A percentile compares a stretch with the other conserved stretches of the same genome.
phyloP scores from a whole-genome alignment of 2,797 vertebrate species.

The Aeoliscus strigatus region DNA sequence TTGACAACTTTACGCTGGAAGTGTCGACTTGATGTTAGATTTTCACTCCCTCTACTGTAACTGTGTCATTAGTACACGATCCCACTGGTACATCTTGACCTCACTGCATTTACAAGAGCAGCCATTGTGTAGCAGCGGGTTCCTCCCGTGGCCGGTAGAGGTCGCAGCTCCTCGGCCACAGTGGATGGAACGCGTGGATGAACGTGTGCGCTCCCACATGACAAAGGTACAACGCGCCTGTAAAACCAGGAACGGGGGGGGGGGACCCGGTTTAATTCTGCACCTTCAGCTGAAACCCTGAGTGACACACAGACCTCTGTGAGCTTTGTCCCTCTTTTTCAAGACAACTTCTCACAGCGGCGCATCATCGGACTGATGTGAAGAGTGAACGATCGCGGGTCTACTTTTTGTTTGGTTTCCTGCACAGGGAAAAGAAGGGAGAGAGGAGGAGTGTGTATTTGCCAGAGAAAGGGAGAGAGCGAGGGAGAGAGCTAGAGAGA shows the following conservation, averaged over 20 bases:
- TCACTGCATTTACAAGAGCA: too few relatives aligned
- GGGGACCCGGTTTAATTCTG: conserved; percentile 30
- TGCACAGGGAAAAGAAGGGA: conserved; percentile 24
- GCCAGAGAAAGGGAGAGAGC: conserved; percentile 18
- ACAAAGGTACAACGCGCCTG: conserved; percentile 68
- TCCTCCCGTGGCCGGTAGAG: conserved; percentile 62
- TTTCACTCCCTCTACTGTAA: too few relatives aligned
- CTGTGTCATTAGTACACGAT: too few relatives aligned
- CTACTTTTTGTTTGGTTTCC: conserved; percentile 68
- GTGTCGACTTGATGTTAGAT: too few relatives aligned
- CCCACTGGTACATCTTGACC: too few relatives aligned
- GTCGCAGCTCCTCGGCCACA: conserved; percentile 68
- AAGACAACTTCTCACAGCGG: conserved; percentile 69
- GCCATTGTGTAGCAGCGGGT: too few relatives aligned
- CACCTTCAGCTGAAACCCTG: conserved; percentile 7
- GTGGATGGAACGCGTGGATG: conserved; percentile 49
- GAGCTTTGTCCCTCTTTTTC: conserved; percentile 10
- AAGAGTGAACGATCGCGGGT: too few relatives aligned
- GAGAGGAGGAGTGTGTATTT: conserved; percentile 2
- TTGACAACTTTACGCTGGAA: too few relatives aligned
- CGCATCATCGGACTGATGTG: too few relatives aligned
- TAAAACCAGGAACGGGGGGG: conserved; percentile 53
- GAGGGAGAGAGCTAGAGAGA: conserved; percentile 22
- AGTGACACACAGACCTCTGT: too few relatives aligned
- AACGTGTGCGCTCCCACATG: conserved; percentile 63